Evolutionary conservation across 2,888 invertebrate genomes (phyloP), one percentile per base, ranked within the genome.

Genomic region (Campoplex nolae): DNA sequence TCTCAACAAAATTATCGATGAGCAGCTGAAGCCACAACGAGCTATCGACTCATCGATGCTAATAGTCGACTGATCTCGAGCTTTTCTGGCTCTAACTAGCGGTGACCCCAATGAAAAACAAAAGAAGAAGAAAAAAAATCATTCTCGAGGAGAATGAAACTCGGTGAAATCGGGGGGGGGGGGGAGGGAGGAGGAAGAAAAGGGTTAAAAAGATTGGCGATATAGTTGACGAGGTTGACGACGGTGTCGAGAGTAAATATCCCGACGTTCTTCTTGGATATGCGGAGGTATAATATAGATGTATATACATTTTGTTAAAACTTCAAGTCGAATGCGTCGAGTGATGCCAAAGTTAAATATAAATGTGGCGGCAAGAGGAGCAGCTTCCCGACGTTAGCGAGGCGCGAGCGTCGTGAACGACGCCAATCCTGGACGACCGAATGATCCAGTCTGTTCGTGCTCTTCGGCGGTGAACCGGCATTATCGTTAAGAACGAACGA

Each of bases 291-390:
- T 48, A n/a, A 71, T 70, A 70, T 35, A 58, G 32, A n/a, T 18
- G 18, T 71, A 62, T 71, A 13, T 48, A 75, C 32, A 77, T 83
- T 71, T 76, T 67, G 84, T 83, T 82, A 85, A 88, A 88, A 89
- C 90, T 89, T 88, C 87, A 90, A 92, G 92, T 92, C 91, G 91
- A 93, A 93, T 90, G 92, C 82, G 82, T 91, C 93, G 92, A 93
- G 92, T 93, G 94, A 93, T 93, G 94, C 94, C 94, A 94, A 94
- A 94, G 94, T 94, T 94, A 94, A 94, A 94, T 94, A 94, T 94
- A 94, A 94, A 92, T 91, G 90, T 89, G 91, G 89, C 89, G 88
- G 90, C 90, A 89, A 87, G 87, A 84, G 87, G 68, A 86, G 91
- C 91, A 86, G 91, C 91, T 92, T 93, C 73, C 91, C 92, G 92